These are phyloP conservation scores for Typhlichthys subterraneus DNA, from an alignment of 2,797 vertebrate genomes.

Conservation along the genomic window DNA sequence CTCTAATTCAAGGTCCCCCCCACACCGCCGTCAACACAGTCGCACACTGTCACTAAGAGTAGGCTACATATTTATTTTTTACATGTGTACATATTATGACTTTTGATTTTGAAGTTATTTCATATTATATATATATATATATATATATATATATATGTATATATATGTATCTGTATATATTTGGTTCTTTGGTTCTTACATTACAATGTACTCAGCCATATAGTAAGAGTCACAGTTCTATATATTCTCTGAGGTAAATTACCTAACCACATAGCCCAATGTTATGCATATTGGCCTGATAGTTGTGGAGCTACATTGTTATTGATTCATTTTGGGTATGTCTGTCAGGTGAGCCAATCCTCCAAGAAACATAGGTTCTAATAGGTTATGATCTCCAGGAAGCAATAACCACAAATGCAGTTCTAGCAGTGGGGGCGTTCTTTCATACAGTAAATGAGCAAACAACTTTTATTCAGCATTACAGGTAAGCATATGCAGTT, in stretches of 20 bases:
- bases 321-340: not conserved
- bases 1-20: too few species aligned
- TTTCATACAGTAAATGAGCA: conserved; percentile 20
- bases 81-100: not conserved
- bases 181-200: too few species aligned
- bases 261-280: too few species aligned
- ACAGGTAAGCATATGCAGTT: conserved; percentile 31
- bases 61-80: not conserved
- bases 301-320: too few species aligned
- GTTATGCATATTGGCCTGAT: too few species aligned
- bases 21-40: too few species aligned
- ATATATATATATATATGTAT: not conserved
- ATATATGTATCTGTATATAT: not conserved
- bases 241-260: too few species aligned
- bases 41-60: too few species aligned
- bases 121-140: not conserved
- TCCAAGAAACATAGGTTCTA: not conserved
- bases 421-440: conserved; percentile 8
- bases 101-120: not conserved
- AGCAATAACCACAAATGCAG: conserved; percentile 9
- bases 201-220: too few species aligned
- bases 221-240: not conserved
- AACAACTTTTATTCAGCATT: conserved; percentile 28
- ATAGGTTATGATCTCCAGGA: not conserved
- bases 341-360: not conserved